Evolutionary conservation across 2,113 vertebrate species (phyloP).

Genomic region (Procapra przewalskii): DNA sequence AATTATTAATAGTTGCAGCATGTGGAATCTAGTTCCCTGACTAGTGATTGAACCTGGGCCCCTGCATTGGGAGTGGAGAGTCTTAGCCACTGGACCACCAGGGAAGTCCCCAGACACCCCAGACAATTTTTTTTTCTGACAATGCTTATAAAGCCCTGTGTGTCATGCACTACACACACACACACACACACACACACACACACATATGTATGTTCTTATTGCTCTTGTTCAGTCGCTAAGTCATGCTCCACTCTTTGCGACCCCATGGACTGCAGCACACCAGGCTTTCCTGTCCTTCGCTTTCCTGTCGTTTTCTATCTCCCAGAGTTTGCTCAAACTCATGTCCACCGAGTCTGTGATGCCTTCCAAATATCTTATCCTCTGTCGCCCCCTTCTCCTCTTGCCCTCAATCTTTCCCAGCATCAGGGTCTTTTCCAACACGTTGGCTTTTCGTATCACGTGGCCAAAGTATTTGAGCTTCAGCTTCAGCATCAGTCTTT

Average conservation of each 20-base stretch:
- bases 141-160: neutral
- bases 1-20: neutral
- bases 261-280: neutral
- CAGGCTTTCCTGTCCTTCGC: neutral
- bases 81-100: neutral
- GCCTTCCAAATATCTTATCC: neutral
- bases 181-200: too few species aligned
- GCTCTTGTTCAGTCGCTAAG: neutral
- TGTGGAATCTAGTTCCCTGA: neutral
- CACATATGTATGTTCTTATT: neutral
- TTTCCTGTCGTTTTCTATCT: neutral
- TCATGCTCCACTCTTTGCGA: neutral
- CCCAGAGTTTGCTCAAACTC: neutral
- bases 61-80: neutral
- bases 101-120: neutral
- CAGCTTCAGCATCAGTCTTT: neutral
- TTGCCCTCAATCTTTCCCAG: neutral
- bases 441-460: neutral
- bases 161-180: neutral
- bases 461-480: neutral
- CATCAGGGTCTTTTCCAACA: neutral
- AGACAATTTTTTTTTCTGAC: neutral
- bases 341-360: neutral
- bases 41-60: neutral
- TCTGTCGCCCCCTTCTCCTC: neutral